phyloP scores from a whole-genome alignment of 2,113 vertebrate genomes.

The Geothlypis trichas region DNA sequence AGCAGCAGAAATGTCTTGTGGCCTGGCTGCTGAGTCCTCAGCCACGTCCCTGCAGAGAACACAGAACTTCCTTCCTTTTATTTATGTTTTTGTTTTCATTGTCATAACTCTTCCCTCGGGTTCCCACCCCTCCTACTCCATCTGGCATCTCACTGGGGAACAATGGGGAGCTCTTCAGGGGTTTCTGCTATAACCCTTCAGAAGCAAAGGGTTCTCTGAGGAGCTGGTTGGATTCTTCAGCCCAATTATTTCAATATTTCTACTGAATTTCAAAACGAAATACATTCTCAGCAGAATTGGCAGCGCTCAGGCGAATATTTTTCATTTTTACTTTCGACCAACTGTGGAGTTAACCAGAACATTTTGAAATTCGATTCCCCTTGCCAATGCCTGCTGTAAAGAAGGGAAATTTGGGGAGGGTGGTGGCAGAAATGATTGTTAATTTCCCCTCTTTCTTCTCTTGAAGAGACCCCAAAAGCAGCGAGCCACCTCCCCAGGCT shows the following conservation, averaged over 20 bases:
- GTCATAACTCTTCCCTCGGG: conserved; percentile 58
- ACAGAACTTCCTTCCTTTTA: conserved; percentile 65
- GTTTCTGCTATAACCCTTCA: conserved; percentile 35
- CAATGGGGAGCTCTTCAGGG: conserved; percentile 59
- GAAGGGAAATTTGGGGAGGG: conserved; percentile 37
- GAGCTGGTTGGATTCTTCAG: conserved; percentile 27
- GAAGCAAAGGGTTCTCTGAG: conserved; percentile 33
- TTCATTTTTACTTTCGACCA: conserved; percentile 64
- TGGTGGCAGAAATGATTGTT: neutral
- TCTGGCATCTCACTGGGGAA: conserved; percentile 66
- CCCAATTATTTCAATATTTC: conserved; percentile 60
- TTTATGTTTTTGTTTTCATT: conserved; percentile 69
- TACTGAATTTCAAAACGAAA: conserved; percentile 30
- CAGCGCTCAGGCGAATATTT: conserved; percentile 26
- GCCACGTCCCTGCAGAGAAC: conserved; percentile 26
- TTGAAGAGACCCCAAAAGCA: neutral
- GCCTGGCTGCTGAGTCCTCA: neutral
- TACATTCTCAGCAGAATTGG: conserved; percentile 21
- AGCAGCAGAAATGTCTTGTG: conserved; percentile 2
- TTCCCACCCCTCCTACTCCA: conserved; percentile 64
- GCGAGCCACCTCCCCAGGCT: neutral
- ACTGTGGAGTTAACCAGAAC: conserved; percentile 56
- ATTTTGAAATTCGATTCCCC: conserved; percentile 44
- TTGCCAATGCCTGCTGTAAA: conserved; percentile 15
- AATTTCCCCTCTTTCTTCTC: conserved; percentile 1